Percentiles rank a stretch among this genome's conserved stretches.
These are phyloP conservation scores for Sebastes hubbsi DNA, from an alignment of 2,797 vertebrate genomes.

Conservation along the genomic window DNA sequence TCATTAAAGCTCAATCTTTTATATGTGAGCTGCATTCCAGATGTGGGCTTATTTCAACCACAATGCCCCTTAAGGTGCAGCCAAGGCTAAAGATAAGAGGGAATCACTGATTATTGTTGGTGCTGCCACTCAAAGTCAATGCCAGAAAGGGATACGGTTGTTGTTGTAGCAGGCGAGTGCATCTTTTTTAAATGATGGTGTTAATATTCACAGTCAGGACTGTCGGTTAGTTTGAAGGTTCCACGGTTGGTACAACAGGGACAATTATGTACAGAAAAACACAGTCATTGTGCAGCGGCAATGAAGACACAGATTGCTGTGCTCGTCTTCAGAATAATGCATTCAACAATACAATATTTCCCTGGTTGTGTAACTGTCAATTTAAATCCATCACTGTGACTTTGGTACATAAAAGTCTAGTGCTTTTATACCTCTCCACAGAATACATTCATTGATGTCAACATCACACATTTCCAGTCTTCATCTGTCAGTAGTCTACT, in stretches of 20 bases:
- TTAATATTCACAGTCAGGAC: neutral
- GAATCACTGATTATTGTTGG: constrained; percentile 23
- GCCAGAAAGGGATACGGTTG: neutral
- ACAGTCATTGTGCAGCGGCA: neutral
- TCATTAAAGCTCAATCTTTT: neutral
- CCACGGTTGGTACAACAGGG: neutral
- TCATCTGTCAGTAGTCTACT: neutral
- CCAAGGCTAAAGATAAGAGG: constrained; percentile 31
- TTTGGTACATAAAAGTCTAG: neutral
- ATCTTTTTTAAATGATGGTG: neutral
- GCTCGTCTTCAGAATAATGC: neutral
- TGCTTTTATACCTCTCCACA: neutral
- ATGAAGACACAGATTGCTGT: neutral
- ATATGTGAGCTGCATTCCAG: neutral
- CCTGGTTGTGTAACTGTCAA: neutral
- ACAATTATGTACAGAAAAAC: neutral
- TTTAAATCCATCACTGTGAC: neutral
- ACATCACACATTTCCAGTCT: neutral
- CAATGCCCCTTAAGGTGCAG: neutral
- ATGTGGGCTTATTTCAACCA: neutral
- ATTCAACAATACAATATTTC: neutral
- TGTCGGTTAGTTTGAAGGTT: neutral
- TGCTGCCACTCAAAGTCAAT: constrained; percentile 25
- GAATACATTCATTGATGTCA: neutral
- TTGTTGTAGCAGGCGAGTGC: neutral